Evolutionary conservation across 2,113 vertebrate genomes (phyloP), one percentile per base, ranked within the genome.

Genomic region (Spermophilus dauricus): DNA sequence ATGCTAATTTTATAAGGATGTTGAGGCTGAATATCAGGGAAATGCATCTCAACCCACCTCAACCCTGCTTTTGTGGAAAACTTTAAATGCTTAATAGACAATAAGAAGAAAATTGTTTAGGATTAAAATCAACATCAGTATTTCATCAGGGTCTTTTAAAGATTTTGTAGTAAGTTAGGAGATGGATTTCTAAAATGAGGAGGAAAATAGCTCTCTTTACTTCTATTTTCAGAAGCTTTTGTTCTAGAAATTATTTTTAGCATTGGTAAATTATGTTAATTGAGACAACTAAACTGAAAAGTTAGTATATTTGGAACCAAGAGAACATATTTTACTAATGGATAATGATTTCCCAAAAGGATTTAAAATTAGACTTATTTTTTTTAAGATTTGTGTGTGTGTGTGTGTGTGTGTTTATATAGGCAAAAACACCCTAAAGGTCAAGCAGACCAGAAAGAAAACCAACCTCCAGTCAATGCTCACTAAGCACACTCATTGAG

Each of bases 191-290:
- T 81, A 92, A 97, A 92, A 73, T 16, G 9, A 61, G 63, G 20
- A 89, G 24, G 51, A 48, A 86, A 92, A 88, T 65, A 86, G 28
- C 37, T 92, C 58, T 69, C 48, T 86, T 75, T 92, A 65, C 53
- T 92, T 94, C 96, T 97, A 95, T 97, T 97, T 96, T 95, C 90
- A 96, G 94, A 94, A 84, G 22, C 32, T 97, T 97, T 97, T 97
- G 94, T 97, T 98, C 96, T 92, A 97, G 91, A 91, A 92, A 97
- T 97, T 94, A 98, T 97, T 97, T 97, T 97, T 97, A 94, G 96
- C 88, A 81, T 96, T 94, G 88, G 73, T 95, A 97, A 97, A 97
- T 95, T 96, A 96, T 97, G 96, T 94, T 94, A 96, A 88, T 94
- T 92, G 82, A 96, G 89, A 95, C 53, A 95, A 96, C 65, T 51